Base-by-base conservation (phyloP, 2,797 vertebrate species). In the Acanthurus lineatus region DNA sequence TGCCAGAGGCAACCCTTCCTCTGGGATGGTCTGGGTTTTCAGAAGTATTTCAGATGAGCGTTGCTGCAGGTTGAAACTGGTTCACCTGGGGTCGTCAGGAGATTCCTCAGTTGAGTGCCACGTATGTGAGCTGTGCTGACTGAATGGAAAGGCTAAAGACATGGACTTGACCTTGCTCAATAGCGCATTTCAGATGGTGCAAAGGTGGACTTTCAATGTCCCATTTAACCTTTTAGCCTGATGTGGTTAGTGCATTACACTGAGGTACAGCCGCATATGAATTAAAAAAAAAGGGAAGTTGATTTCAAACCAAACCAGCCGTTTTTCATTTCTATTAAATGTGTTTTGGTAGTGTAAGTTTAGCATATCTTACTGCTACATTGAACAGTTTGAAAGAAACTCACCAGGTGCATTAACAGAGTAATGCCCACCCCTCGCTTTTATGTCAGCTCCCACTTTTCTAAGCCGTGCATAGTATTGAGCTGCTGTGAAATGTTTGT, bases 11-110 rank as follows among this genome's bases (percentile, higher is more conserved):
- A 15, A 71, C 40, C 42, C 69, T 51, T 49, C 53, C 52, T 9
- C 57, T 73, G 75, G 40, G 86, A 51, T 25, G 12, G 58, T 6
- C 19, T 48, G 49, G 81, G 59, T 68, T 59, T 56, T 77, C 69
- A 61, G 53, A 91, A 90, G 71, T 81, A 76, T 89, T 88, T 89
- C 51, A 66, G 65, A 77, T 25, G 66, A 89, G 90, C 66, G 15
- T 83, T 15, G 66, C 77, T 90, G 87, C 94, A 94, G 93, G 93
- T 95, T 93, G 81, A 60, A 92, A 94, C 94, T 93, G 90, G 93
- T 93, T 93, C 80, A 83, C 87, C 72, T 68, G 83, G 79, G 87
- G 88, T 88, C 76, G 56, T 82, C 68, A 59, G 86, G 72, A 82
- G 85, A 90, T 93, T 94, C 89, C 90, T 86, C 48, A 75, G 78